Evolutionary conservation across 1,140 invertebrate genomes (phyloP).

Genomic region (Oedothorax gibbosus): DNA sequence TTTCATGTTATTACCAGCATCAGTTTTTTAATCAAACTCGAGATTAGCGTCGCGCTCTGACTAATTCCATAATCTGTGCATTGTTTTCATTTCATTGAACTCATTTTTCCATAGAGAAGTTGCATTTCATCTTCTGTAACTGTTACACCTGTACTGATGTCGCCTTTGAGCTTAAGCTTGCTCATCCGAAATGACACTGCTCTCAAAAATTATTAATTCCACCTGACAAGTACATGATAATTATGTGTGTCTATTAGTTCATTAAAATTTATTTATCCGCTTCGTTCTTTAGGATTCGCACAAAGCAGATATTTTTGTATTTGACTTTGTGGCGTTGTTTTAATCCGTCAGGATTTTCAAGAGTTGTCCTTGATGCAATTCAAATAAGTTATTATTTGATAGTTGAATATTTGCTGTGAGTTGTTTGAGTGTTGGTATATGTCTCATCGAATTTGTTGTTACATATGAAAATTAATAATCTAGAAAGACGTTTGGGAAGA

Average conservation of each 20-base stretch:
- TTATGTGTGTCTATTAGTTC: constrained; percentile 56
- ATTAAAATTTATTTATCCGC: constrained; percentile 57
- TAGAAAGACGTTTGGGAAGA: too few species aligned
- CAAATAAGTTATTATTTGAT: constrained; percentile 20
- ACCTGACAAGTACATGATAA: constrained; percentile 51
- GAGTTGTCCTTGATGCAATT: constrained; percentile 22
- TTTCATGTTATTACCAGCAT: too few species aligned
- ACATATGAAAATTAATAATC: too few species aligned
- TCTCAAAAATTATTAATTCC: constrained; percentile 60
- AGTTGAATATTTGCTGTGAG: constrained; percentile 11
- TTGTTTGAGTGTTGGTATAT: background rate
- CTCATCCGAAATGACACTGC: constrained; percentile 3
- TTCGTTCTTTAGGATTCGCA: constrained; percentile 15
- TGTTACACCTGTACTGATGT: constrained; percentile 15
- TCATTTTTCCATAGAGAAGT: background rate
- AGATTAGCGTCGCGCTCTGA: too few species aligned
- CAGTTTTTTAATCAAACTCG: too few species aligned
- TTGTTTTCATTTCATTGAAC: constrained; percentile 40
- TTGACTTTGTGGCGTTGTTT: constrained; percentile 32
- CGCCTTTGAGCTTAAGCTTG: constrained; percentile 17
- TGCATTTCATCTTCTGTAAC: constrained; percentile 14
- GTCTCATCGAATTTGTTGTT: too few species aligned
- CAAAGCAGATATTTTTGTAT: constrained; percentile 16
- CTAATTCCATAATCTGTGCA: background rate
- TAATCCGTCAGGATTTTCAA: constrained; percentile 48